A percentile compares a stretch with the other conserved stretches of the same genome.
Conservation (phyloP, 53 echinoderm and acorn worm genomes). For the Echinometra lucunter region DNA sequence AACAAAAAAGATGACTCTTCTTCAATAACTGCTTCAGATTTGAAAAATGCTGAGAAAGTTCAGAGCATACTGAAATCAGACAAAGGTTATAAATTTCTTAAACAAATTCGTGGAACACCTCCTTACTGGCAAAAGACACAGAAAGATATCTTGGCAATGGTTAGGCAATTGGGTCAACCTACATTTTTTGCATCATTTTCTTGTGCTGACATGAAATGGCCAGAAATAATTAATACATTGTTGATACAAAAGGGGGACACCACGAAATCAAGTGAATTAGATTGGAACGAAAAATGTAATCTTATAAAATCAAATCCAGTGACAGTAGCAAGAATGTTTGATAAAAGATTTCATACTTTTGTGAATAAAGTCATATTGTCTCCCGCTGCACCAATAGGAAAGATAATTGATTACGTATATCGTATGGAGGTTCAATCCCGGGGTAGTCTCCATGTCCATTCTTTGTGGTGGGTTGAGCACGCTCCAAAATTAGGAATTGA, state of each 20-base stretch:
- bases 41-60: slow-evolving; percentile 68
- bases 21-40: slow-evolving; percentile 64
- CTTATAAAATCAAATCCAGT: slow-evolving; percentile 79
- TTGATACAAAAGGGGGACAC: slow-evolving; percentile 64
- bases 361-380: slow-evolving; percentile 77
- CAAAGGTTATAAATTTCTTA: slow-evolving; percentile 71
- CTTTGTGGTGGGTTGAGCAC: slow-evolving; percentile 75
- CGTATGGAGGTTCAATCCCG: neutral
- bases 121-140: slow-evolving; percentile 77
- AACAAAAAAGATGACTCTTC: slow-evolving; percentile 51
- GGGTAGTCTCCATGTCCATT: slow-evolving; percentile 47
- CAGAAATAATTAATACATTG: slow-evolving; percentile 71
- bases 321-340: slow-evolving; percentile 83
- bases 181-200: slow-evolving; percentile 79
- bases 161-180: slow-evolving; percentile 76
- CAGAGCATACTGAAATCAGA: too few species aligned
- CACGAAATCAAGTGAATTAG: slow-evolving; percentile 64
- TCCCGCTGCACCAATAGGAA: slow-evolving; percentile 76
- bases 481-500: slow-evolving; percentile 67
- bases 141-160: slow-evolving; percentile 79
- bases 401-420: slow-evolving; percentile 71
- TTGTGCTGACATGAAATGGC: slow-evolving; percentile 74
- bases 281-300: slow-evolving; percentile 76
- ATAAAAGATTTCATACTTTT: slow-evolving; percentile 76
- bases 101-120: slow-evolving; percentile 79